A percentile compares a stretch with the other conserved stretches of the same genome.
These are phyloP conservation scores for Drosophila neoperkinsi DNA, from an alignment of 2,888 invertebrate genomes.

Conservation along the genomic window DNA sequence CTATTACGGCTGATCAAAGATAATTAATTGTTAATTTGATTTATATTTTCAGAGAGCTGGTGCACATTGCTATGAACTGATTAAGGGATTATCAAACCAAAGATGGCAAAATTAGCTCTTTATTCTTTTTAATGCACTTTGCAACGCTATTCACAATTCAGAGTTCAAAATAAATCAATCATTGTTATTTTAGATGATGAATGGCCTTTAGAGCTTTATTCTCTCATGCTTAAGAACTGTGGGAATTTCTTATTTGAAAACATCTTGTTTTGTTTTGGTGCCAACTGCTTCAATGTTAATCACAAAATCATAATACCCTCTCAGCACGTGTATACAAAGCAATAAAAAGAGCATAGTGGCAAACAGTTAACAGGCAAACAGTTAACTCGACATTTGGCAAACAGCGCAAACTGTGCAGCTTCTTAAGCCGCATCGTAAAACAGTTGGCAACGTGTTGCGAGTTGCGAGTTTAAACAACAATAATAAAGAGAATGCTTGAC, in stretches of 20 bases:
- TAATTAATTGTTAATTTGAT: not conserved
- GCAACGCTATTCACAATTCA: not conserved
- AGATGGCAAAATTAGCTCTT: accelerated
- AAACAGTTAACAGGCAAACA: slow-evolving; percentile 18
- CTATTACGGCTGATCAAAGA: not conserved
- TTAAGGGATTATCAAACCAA: not conserved
- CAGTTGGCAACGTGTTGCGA: slow-evolving; percentile 38
- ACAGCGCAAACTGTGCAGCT: slow-evolving; percentile 24
- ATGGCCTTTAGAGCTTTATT: not conserved
- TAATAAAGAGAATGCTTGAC: slow-evolving; percentile 21
- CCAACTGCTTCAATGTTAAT: not conserved
- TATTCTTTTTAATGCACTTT: too few species aligned
- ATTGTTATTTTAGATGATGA: not conserved
- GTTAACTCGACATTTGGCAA: slow-evolving; percentile 16
- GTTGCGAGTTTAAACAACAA: slow-evolving; percentile 6
- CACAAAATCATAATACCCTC: not conserved
- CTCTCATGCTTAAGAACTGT: not conserved
- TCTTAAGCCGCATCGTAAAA: slow-evolving; percentile 39
- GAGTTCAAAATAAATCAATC: not conserved
- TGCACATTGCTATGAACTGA: not conserved
- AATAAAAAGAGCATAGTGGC: not conserved
- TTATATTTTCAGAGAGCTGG: not conserved
- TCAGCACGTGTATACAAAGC: not conserved
- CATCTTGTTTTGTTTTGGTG: not conserved
- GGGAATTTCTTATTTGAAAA: not conserved